Conservation (phyloP, 2,797 vertebrate species). For the Pelodytes ibericus region DNA sequence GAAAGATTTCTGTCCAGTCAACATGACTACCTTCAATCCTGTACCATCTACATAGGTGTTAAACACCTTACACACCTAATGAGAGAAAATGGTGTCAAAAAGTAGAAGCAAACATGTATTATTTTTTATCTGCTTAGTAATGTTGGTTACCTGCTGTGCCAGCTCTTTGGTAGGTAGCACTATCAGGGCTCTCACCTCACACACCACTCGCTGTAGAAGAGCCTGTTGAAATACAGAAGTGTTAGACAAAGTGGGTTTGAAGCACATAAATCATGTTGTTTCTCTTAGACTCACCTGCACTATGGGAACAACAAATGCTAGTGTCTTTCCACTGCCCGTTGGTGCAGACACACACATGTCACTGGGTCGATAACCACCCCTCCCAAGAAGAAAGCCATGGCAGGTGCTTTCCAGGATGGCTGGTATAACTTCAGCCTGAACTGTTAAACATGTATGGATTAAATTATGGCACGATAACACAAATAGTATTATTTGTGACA, state of each 20-base stretch:
- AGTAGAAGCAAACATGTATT: no score
- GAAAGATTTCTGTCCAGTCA: slow-evolving; percentile 87
- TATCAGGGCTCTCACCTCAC: slow-evolving; percentile 83
- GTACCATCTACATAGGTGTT: slow-evolving; percentile 82
- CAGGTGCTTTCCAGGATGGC: slow-evolving; percentile 78
- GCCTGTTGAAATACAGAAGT: slow-evolving; percentile 66
- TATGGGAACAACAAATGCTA: slow-evolving; percentile 90
- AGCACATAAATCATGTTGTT: not conserved
- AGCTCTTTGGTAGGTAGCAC: slow-evolving; percentile 96
- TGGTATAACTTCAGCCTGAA: slow-evolving; percentile 70
- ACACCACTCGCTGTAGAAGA: slow-evolving; percentile 80
- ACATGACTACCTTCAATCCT: slow-evolving; percentile 78
- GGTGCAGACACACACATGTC: slow-evolving; percentile 95
- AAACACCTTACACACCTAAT: slow-evolving; percentile 90
- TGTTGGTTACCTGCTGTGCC: slow-evolving; percentile 90
- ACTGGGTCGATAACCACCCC: slow-evolving; percentile 83
- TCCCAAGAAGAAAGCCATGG: slow-evolving; percentile 79
- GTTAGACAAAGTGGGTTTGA: not conserved
- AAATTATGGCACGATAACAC: not conserved
- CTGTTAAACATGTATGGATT: not conserved
- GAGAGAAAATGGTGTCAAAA: not conserved
- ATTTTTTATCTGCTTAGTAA: no score
- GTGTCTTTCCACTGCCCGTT: slow-evolving; percentile 94
- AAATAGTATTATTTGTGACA: not conserved
- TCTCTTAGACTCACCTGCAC: slow-evolving; percentile 78